These are phyloP conservation scores for Drosophila kurseongensis DNA, from an alignment of 1,140 invertebrate genomes.

Conservation along the genomic window DNA sequence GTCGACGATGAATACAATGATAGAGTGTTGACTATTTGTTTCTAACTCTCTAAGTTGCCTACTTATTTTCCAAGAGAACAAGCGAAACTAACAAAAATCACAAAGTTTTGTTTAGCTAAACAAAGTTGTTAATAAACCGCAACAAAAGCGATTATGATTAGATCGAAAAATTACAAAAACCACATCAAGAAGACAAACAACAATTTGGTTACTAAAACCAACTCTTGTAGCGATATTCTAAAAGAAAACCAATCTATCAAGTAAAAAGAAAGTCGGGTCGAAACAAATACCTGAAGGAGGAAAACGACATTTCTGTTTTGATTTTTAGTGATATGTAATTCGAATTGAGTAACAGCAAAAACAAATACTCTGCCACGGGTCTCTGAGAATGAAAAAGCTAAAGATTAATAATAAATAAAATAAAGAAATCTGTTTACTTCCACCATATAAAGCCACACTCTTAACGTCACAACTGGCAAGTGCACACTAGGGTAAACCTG, in stretches of 20 bases:
- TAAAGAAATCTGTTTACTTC: slow-evolving; percentile 82
- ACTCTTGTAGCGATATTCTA: slow-evolving; percentile 78
- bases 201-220: slow-evolving; percentile 59
- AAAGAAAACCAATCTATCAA: slow-evolving; percentile 66
- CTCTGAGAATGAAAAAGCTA: slow-evolving; percentile 63
- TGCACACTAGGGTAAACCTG: not conserved
- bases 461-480: slow-evolving; percentile 2
- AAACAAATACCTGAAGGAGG: slow-evolving; percentile 27
- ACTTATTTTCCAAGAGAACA: slow-evolving; percentile 41
- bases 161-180: slow-evolving; percentile 42
- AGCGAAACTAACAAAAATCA: slow-evolving; percentile 49
- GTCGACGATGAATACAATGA: slow-evolving; percentile 33
- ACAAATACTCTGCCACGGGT: slow-evolving; percentile 72
- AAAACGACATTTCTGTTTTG: slow-evolving; percentile 57
- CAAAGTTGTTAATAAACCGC: slow-evolving; percentile 22
- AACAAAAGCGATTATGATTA: slow-evolving; percentile 36
- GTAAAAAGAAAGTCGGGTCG: slow-evolving; percentile 26
- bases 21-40: slow-evolving; percentile 59
- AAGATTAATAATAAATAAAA: slow-evolving; percentile 78
- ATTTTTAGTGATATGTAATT: slow-evolving; percentile 81
- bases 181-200: slow-evolving; percentile 44
- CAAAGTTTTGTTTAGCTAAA: slow-evolving; percentile 58
- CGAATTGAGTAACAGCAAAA: slow-evolving; percentile 44
- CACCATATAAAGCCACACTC: slow-evolving; percentile 48
- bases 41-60: slow-evolving; percentile 58